A percentile compares a stretch with the other conserved stretches of the same genome.
These are phyloP conservation scores for Rhagophthalmus giganteus DNA, from an alignment of 2,888 invertebrate species.

Conservation along the genomic window DNA sequence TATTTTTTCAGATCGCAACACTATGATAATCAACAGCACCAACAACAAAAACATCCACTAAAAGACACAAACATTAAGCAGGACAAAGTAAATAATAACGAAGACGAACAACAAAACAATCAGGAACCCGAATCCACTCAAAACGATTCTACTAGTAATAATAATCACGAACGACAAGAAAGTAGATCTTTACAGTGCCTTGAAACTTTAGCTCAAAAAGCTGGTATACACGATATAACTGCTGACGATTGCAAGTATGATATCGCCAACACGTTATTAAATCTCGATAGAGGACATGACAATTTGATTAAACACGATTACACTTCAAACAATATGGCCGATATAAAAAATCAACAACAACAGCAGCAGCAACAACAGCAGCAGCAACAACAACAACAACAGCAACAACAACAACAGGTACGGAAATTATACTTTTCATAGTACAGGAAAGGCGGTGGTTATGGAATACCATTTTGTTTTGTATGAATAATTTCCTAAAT, in stretches of 20 bases:
- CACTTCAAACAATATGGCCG: constrained; percentile 46
- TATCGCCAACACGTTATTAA: constrained; percentile 66
- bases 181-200: constrained; percentile 67
- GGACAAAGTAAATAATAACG: constrained; percentile 45
- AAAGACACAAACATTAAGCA: constrained; percentile 52
- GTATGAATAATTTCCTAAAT: too few relatives aligned
- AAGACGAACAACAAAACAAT: constrained; percentile 43
- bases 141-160: constrained; percentile 36
- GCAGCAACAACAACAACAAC: too few relatives aligned
- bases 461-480: too few relatives aligned
- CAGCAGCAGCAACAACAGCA: too few relatives aligned
- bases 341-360: constrained; percentile 49
- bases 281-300: constrained; percentile 62
- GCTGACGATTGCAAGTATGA: constrained; percentile 74
- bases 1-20: constrained; percentile 64
- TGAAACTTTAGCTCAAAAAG: constrained; percentile 73
- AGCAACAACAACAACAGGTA: constrained; percentile 36
- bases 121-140: constrained; percentile 53
- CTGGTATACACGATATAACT: constrained; percentile 65
- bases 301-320: constrained; percentile 38
- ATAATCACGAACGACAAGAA: constrained; percentile 37
- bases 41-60: constrained; percentile 50
- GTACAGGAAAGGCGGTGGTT: too few relatives aligned
- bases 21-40: constrained; percentile 57
- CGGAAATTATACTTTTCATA: constrained; percentile 1